Conservation (phyloP, 2,888 invertebrate species). For the Drosophila dives region DNA sequence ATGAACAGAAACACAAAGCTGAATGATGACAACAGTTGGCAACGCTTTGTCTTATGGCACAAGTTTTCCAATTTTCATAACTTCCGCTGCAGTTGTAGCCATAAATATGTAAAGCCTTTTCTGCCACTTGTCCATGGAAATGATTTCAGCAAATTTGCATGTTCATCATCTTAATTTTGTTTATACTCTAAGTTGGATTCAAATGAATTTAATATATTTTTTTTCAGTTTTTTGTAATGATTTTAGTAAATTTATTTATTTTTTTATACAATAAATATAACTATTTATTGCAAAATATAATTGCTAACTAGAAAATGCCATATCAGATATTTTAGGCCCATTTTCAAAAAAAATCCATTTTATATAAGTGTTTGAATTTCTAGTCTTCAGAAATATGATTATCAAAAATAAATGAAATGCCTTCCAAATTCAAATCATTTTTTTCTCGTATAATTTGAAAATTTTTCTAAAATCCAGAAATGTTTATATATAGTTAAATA, state of each 20-base stretch:
- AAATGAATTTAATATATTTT: slow-evolving; percentile 20
- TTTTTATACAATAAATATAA: background rate
- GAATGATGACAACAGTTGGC: slow-evolving; percentile 41
- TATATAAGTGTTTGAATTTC: background rate
- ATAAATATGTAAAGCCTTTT: slow-evolving; percentile 67
- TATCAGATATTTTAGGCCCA: background rate
- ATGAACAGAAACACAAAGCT: slow-evolving; percentile 1
- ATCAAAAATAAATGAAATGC: background rate
- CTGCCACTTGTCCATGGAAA: slow-evolving; percentile 32
- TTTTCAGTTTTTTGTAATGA: background rate
- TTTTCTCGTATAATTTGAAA: background rate
- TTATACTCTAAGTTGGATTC: slow-evolving; percentile 27
- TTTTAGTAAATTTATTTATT: background rate
- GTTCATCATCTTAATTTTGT: slow-evolving; percentile 16
- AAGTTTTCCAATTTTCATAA: slow-evolving; percentile 75
- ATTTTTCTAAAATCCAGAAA: background rate
- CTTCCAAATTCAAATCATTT: background rate
- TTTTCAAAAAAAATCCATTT: background rate
- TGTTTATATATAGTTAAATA: background rate
- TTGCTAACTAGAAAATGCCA: background rate
- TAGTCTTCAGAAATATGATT: background rate
- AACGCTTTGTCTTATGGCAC: slow-evolving; percentile 27
- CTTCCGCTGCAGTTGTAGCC: slow-evolving; percentile 63
- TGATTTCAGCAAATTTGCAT: slow-evolving; percentile 16
- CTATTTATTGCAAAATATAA: background rate